Percentiles rank a stretch among this genome's conserved stretches.
Conservation (phyloP, 2,888 invertebrate genomes). For the Lepidochrysops patricia region DNA sequence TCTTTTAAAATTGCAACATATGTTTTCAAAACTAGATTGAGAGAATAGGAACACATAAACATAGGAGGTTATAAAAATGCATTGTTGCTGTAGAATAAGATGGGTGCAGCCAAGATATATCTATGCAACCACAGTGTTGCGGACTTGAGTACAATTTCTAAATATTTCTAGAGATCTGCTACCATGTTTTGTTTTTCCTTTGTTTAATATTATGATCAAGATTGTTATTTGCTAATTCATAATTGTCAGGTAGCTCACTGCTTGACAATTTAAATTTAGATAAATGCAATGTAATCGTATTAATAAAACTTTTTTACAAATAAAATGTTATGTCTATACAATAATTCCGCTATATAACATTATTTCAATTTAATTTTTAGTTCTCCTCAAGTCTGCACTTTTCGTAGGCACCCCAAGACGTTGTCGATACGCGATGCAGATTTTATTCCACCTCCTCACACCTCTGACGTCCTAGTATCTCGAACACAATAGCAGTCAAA, state of each 20-base stretch:
- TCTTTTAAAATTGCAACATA: too few relatives aligned
- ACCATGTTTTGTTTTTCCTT: too few relatives aligned
- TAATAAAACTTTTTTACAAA: too few relatives aligned
- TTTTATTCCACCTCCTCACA: constrained; percentile 19
- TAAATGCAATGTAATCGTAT: too few relatives aligned
- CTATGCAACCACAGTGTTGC: background rate
- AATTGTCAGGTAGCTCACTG: too few relatives aligned
- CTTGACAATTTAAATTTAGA: too few relatives aligned
- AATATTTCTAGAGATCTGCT: too few relatives aligned
- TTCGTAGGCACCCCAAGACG: background rate
- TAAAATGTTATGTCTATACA: too few relatives aligned
- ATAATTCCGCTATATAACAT: too few relatives aligned
- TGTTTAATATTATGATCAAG: too few relatives aligned
- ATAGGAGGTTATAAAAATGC: background rate
- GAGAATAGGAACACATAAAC: background rate
- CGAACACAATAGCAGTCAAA: background rate
- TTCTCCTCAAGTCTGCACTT: background rate
- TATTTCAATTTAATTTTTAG: too few relatives aligned
- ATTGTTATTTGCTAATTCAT: too few relatives aligned
- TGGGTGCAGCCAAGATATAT: background rate
- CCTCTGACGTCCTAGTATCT: background rate
- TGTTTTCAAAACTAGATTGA: background rate
- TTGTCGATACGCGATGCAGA: constrained; percentile 23
- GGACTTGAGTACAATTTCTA: background rate
- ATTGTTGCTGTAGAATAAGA: background rate